A percentile compares a stretch with the other conserved stretches of the same genome.
phyloP scores from a whole-genome alignment of 53 echinoderm and acorn worm genomes.

The Echinometra lucunter region DNA sequence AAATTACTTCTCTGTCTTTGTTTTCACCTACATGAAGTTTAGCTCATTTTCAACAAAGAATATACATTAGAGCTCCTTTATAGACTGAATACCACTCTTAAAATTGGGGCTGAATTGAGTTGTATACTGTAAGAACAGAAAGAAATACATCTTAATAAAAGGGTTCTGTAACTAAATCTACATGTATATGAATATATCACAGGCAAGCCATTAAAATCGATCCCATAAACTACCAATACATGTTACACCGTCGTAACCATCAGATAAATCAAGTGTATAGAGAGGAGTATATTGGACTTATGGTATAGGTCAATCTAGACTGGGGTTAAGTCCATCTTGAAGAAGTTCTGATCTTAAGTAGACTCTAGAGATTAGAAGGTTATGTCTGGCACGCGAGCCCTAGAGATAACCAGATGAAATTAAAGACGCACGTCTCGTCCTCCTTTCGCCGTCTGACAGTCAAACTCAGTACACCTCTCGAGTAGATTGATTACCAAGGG shows the following conservation, averaged over 20 bases:
- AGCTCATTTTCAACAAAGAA: too few species aligned
- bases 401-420: conserved; percentile 31
- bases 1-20: background rate
- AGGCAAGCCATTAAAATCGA: too few species aligned
- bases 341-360: conserved; percentile 40
- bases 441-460: conserved; percentile 4
- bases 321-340: background rate
- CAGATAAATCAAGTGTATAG: background rate
- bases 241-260: background rate
- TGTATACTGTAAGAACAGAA: too few species aligned
- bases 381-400: conserved; percentile 57
- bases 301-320: conserved; percentile 5
- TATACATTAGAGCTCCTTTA: too few species aligned
- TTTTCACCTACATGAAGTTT: too few species aligned
- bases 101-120: too few species aligned
- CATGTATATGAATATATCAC: too few species aligned
- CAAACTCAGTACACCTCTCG: conserved; percentile 18
- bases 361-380: conserved; percentile 31
- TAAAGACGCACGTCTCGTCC: conserved; percentile 17
- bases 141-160: too few species aligned
- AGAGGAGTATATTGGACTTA: background rate
- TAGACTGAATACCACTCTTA: too few species aligned
- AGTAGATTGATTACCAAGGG: conserved; percentile 13
- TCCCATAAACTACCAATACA: too few species aligned
- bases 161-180: too few species aligned